Evolutionary conservation across 2,888 invertebrate genomes (phyloP), one percentile per base, ranked within the genome.

Genomic region (Plebejus argus): DNA sequence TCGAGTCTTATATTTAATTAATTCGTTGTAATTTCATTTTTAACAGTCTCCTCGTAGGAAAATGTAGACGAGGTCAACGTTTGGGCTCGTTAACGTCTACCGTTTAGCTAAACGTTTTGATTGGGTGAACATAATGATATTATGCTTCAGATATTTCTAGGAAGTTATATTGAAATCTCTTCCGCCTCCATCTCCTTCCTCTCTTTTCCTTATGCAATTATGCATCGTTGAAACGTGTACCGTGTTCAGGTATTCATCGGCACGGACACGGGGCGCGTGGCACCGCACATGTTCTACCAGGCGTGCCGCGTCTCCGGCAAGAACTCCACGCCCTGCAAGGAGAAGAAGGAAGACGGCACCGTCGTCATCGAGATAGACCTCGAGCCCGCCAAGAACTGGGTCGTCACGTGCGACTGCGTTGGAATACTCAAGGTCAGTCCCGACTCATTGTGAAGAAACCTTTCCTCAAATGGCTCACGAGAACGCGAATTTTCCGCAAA

Each of bases 261-360:
- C 58, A 98, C 98, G 23, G 99, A 99, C 88, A 95, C 97, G 75
- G 99, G 98, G 0, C 96, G 97, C 79, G 97, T 98, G 8, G 96
- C 97, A 7, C 99, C 99, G 0, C 99, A 99, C 90, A 98, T 99
- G 96, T 99, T 99, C 91, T 99, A 99, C 93, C 99, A 99, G 90
- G 98, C 99, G 3, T 99, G 99, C 87, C 97, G 98, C 81, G 99
- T 99, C 0, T 97, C 98, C 79, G 99, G 99, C 6, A 99, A 99
- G 92, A 99, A 98, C 90, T 98, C 99, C 12, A 99, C 98, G 1
- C 97, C 98, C 0, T 99, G 99, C 91, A 95, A 96, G 80, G 98
- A 99, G 89, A 96, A 96, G 82, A 98, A 98, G 87, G 96, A 98
- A 77, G 98, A 99, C 84, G 99, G 99, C n/a, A 99, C 99, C 1